Percentiles rank a stretch among this genome's conserved stretches.
Conservation (phyloP, 2,113 vertebrate genomes). For the Caranx melampygus region DNA sequence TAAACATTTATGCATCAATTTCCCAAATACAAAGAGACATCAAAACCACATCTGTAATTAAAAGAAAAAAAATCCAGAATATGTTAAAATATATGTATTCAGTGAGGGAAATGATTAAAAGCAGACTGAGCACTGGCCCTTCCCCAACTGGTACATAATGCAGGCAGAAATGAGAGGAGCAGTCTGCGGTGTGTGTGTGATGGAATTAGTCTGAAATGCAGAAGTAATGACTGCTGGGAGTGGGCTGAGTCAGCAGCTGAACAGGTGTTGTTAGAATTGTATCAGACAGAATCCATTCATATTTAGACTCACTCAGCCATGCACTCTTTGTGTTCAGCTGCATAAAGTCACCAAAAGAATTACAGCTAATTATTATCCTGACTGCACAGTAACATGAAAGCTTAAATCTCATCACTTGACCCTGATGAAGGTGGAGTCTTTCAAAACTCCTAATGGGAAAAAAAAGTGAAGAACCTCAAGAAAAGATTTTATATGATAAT, state of each 20-base stretch:
- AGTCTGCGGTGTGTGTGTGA: not conserved
- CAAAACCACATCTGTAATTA: slow-evolving; percentile 30
- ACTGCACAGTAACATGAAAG: not conserved
- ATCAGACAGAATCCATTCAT: slow-evolving; percentile 50
- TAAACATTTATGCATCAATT: slow-evolving; percentile 27
- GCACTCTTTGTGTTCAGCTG: slow-evolving; percentile 8
- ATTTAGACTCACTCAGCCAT: slow-evolving; percentile 19
- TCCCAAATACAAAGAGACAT: not conserved
- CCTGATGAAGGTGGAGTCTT: not conserved
- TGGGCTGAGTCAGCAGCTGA: slow-evolving; percentile 52
- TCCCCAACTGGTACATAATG: not conserved
- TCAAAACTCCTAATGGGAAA: not conserved
- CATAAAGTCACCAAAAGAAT: not conserved
- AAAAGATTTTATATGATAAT: not conserved
- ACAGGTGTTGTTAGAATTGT: slow-evolving; percentile 44
- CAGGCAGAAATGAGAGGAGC: slow-evolving; percentile 16
- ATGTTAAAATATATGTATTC: not conserved
- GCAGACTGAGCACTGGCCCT: not conserved
- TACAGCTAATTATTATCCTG: slow-evolving; percentile 20
- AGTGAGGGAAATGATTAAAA: slow-evolving; percentile 25
- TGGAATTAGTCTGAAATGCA: slow-evolving; percentile 28
- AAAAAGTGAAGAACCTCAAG: not conserved
- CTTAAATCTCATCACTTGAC: slow-evolving; percentile 11
- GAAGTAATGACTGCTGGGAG: slow-evolving; percentile 21
- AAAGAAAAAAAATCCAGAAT: not conserved